These are phyloP conservation scores for Phorcus lineatus DNA, from an alignment of 2,888 invertebrate genomes.

Conservation along the genomic window DNA sequence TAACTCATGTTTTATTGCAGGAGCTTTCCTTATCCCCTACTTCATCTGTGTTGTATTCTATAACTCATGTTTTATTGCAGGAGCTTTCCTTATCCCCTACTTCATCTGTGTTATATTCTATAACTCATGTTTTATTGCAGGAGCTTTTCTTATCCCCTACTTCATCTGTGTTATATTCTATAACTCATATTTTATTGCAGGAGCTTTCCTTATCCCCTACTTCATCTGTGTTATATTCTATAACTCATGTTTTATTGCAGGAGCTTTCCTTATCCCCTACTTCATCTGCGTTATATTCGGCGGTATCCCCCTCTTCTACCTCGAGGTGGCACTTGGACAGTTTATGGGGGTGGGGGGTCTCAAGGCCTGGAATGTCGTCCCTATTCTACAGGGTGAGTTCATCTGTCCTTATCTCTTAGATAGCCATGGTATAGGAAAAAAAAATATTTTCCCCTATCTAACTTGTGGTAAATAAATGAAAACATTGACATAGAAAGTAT, in stretches of 20 bases:
- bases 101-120: slow-evolving; percentile 78
- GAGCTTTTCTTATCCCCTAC: slow-evolving; percentile 80
- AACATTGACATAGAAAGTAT: too few relatives aligned
- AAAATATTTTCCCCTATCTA: too few relatives aligned
- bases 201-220: too few relatives aligned
- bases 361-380: slow-evolving; percentile 80
- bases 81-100: too few relatives aligned
- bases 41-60: slow-evolving; percentile 79
- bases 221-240: slow-evolving; percentile 76
- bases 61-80: too few relatives aligned
- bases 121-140: slow-evolving; percentile 69
- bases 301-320: slow-evolving; percentile 80
- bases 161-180: slow-evolving; percentile 77
- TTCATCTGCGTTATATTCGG: slow-evolving; percentile 79
- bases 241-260: slow-evolving; percentile 69
- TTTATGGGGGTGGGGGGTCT: slow-evolving; percentile 79
- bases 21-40: slow-evolving; percentile 83
- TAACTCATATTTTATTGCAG: too few relatives aligned
- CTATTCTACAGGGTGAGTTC: slow-evolving; percentile 78
- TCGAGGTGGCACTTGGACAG: slow-evolving; percentile 81
- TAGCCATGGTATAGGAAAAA: too few relatives aligned
- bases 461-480: too few relatives aligned
- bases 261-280: slow-evolving; percentile 83
- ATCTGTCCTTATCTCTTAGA: neutral
- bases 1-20: slow-evolving; percentile 74